Evolutionary conservation across 2,797 vertebrate genomes (phyloP), one percentile per base, ranked within the genome.

Genomic region (Pteropus rufus): DNA sequence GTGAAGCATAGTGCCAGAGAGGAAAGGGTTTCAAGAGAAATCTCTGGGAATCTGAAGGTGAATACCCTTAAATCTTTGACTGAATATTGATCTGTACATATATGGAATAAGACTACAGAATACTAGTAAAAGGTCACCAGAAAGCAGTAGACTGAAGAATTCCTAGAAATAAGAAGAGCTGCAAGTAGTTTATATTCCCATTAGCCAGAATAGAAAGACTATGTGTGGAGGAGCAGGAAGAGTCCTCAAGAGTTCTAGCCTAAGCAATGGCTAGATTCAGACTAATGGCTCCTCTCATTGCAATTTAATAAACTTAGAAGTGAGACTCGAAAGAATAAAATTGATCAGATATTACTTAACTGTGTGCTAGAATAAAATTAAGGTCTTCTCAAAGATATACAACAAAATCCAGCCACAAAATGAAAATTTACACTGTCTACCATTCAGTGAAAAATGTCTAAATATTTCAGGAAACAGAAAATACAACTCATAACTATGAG

Each of bases 241-340:
- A 14, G 3, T 64, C 23, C 4, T 72, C 2, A 49, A 36, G 36
- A 29, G 0, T 15, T 84, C 2, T 58, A 19, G 1, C 10, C 3
- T 87, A 6, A 65, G 0, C n/a, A 24, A 24, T 87, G 14, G 1
- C 0, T 2, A 31, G 7, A 89, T 11, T 67, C 2, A 62, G 19
- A 34, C 0, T n/a, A 75, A 58, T 44, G 2, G 0, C 2, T n/a
- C 8, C 6, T n/a, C 14, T 67, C 9, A 49, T 36, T 65, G 19
- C 6, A 52, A 9, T 44, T 60, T 31, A 86, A 58, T 34, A 18
- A 64, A 16, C 29, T 89, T 29, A 39, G 80, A 58, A 75, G 15
- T 60, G 2, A 31, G 0, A 21, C n/a, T 84, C 21, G 69, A 64
- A 80, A 19, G 4, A 41, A 73, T 80, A 0, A 56, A n/a, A 19